Base-by-base conservation (phyloP, 1,140 invertebrate species). In the Kradibia gibbosae region DNA sequence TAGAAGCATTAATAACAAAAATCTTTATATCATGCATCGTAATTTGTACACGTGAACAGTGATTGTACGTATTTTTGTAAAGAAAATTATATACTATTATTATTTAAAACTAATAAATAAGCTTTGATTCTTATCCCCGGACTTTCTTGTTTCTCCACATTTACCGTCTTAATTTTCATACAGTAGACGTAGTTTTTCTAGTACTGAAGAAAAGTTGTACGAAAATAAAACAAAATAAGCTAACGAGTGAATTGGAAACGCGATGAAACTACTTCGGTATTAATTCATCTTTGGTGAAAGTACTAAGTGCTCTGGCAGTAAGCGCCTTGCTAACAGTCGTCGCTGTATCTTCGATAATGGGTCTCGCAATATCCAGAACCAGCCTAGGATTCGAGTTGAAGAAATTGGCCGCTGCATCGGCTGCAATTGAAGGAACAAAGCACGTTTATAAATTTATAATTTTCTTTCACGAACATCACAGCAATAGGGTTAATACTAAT, bases 341-440 rank as follows among this genome's bases (percentile, higher is more conserved):
- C 0, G 92, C 90, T 22, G 94, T 95, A 83, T 95, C 94, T 84
- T 95, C 94, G 50, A 94, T 93, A 22, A 95, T 94, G 17, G 95
- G 95, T 87, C 93, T 94, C 10, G 95, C 91, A 65, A 95, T 94
- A 83, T 95, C 94, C 87, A 95, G 87, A 17, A 95, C 93, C n/a
- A 94, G 87, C 25, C 92, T 88, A 2, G 94, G 93, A 88, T 95
- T 95, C 60, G 93, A 91, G 84, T 95, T 95, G 91, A 94, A 95
- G 90, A 95, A 95, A 22, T 91, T 90, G 0, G 91, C 90, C 7
- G 93, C 93, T 53, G 94, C 93, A 53, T 93, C 89, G 28, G 93
- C 94, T 94, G 89, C 60, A 91, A 90, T 3, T 1, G 7, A 8
- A 45, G 13, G 13, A n/a, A n/a, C n/a, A n/a, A n/a, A n/a, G n/a